Evolutionary conservation across 2,888 invertebrate species (phyloP).

Genomic region (Tromatobia lineatoria): DNA sequence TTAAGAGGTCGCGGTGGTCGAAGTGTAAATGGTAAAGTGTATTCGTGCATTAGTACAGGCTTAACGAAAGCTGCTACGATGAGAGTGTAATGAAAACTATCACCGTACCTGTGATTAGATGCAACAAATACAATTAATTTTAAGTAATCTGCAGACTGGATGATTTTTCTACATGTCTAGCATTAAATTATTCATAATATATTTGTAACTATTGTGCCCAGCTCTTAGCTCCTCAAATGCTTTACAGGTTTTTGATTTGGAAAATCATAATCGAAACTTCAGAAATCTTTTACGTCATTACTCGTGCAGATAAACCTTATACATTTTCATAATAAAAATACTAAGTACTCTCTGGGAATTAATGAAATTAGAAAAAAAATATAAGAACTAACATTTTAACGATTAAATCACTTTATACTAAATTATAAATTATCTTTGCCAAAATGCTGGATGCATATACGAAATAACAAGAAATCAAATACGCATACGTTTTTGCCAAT

Average conservation of each 20-base stretch:
- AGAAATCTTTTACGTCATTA: no score
- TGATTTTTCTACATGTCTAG: not conserved
- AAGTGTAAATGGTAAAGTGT: constrained; percentile 71
- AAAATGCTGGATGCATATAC: no score
- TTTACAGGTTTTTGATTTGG: no score
- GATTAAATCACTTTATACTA: no score
- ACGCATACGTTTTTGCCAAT: no score
- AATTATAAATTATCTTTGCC: no score
- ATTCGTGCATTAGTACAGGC: constrained; percentile 69
- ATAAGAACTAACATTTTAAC: not conserved
- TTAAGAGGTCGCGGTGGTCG: constrained; percentile 73
- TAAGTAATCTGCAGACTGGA: not conserved
- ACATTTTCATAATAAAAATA: no score
- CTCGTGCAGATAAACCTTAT: no score
- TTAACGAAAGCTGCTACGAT: constrained; percentile 72
- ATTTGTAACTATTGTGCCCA: no score
- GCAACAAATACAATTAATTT: not conserved
- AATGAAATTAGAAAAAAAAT: not conserved
- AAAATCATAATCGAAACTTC: no score
- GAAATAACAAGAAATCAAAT: no score
- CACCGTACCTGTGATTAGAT: constrained; percentile 74
- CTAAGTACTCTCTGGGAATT: not conserved
- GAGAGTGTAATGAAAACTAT: constrained; percentile 74
- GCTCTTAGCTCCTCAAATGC: no score
- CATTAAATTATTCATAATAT: not conserved